Percentiles rank a stretch among this genome's conserved stretches.
Evolutionary conservation across 1,140 invertebrate species (phyloP).

Genomic region (Ruditapes philippinarum): DNA sequence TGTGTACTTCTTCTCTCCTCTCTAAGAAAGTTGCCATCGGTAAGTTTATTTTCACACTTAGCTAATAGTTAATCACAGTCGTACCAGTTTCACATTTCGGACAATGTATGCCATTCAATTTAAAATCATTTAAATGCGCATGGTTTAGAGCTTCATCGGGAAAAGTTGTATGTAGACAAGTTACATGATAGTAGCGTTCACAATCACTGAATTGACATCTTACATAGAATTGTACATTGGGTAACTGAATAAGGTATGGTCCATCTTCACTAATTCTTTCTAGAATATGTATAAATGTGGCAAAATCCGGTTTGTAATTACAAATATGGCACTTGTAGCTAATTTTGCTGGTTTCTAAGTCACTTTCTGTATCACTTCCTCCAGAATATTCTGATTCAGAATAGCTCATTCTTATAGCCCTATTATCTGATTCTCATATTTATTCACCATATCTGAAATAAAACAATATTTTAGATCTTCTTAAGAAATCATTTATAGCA

Average conservation of each 20-base stretch:
- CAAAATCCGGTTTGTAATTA: not conserved
- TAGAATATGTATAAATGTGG: not conserved
- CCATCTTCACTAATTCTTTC: not conserved
- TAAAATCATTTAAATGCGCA: not conserved
- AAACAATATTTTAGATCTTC: too few relatives aligned
- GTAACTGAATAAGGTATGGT: not conserved
- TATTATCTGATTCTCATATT: too few relatives aligned
- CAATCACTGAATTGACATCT: not conserved
- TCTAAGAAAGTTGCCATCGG: too few relatives aligned
- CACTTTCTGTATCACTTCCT: not conserved
- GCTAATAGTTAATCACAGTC: not conserved
- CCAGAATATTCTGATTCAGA: not conserved
- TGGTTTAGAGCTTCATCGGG: not conserved
- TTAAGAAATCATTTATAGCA: too few relatives aligned
- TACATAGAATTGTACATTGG: not conserved
- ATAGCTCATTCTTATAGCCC: too few relatives aligned
- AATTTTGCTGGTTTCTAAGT: not conserved
- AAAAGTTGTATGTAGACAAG: not conserved
- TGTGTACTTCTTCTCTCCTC: too few relatives aligned
- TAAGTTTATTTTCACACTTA: too few relatives aligned
- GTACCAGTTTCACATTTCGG: not conserved
- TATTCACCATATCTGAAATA: too few relatives aligned
- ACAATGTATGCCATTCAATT: not conserved
- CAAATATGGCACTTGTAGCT: not conserved
- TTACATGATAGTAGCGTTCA: not conserved